A percentile compares a stretch with the other conserved stretches of the same genome.
These are phyloP conservation scores for Indicator maculatus DNA, from an alignment of 2,113 vertebrate genomes.

Conservation along the genomic window DNA sequence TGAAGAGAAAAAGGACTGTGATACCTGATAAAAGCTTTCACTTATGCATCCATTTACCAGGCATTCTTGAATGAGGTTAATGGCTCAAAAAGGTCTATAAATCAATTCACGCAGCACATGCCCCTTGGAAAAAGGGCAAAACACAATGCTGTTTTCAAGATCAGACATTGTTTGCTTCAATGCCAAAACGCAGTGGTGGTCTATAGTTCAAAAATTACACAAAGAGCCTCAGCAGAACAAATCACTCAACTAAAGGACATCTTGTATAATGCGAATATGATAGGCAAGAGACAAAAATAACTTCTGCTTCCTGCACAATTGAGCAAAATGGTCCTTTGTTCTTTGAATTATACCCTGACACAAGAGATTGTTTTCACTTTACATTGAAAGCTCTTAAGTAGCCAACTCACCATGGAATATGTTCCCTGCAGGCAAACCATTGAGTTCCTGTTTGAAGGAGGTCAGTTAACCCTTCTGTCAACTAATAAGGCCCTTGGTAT, in stretches of 20 bases:
- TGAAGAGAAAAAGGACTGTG: background rate
- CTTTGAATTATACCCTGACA: conserved; percentile 57
- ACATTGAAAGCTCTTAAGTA: conserved; percentile 63
- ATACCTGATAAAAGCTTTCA: background rate
- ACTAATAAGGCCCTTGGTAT: conserved; percentile 19
- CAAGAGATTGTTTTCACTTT: conserved; percentile 68
- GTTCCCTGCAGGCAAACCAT: conserved; percentile 52
- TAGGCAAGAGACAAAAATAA: conserved; percentile 60
- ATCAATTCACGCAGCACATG: background rate
- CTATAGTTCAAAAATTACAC: conserved; percentile 20
- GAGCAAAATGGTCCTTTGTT: conserved; percentile 70
- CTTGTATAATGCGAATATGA: conserved; percentile 48
- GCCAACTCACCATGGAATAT: conserved; percentile 55
- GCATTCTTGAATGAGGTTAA: background rate
- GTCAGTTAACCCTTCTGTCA: conserved; percentile 71
- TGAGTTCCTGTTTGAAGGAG: conserved; percentile 64
- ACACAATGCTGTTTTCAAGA: conserved; percentile 46
- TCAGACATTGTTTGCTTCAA: conserved; percentile 7
- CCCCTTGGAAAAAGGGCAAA: background rate
- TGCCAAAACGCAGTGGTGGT: conserved; percentile 44
- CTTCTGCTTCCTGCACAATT: conserved; percentile 58
- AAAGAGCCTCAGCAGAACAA: conserved; percentile 52
- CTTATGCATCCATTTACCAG: conserved; percentile 25
- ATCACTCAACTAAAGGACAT: conserved; percentile 2
- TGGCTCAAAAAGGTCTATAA: conserved; percentile 5